phyloP scores from a whole-genome alignment of 1,140 invertebrate genomes.

The Atta colombica region DNA sequence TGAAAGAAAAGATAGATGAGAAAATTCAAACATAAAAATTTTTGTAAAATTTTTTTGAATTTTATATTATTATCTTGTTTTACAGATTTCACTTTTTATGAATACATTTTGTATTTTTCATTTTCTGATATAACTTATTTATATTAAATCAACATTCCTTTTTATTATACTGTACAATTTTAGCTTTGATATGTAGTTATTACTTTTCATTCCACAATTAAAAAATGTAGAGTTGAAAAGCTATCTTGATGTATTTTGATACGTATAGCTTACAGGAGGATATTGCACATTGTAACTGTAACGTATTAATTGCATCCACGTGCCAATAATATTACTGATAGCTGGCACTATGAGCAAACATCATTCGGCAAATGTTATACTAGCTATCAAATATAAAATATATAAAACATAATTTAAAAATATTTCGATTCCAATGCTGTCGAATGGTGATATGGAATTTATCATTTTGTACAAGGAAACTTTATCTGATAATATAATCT shows the following conservation, averaged over 20 bases:
- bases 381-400: conserved; percentile 14
- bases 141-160: neutral
- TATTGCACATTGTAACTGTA: conserved; percentile 1
- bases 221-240: neutral
- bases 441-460: neutral
- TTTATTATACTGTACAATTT: conserved; percentile 7
- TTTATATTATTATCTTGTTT: conserved; percentile 6
- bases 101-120: neutral
- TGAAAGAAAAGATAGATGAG: neutral
- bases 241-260: neutral
- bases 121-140: neutral
- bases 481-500: conserved; percentile 26
- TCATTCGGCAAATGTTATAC: neutral
- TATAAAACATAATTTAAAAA: conserved; percentile 15
- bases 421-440: neutral
- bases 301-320: conserved; percentile 26
- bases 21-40: neutral
- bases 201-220: neutral
- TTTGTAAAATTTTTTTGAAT: neutral
- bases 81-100: neutral
- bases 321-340: conserved; percentile 37
- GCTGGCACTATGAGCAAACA: conserved; percentile 4
- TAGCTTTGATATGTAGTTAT: conserved; percentile 3
- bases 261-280: neutral
- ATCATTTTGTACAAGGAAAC: neutral